Evolutionary conservation across 1,140 invertebrate species (phyloP).

Genomic region (Panulirus ornatus): DNA sequence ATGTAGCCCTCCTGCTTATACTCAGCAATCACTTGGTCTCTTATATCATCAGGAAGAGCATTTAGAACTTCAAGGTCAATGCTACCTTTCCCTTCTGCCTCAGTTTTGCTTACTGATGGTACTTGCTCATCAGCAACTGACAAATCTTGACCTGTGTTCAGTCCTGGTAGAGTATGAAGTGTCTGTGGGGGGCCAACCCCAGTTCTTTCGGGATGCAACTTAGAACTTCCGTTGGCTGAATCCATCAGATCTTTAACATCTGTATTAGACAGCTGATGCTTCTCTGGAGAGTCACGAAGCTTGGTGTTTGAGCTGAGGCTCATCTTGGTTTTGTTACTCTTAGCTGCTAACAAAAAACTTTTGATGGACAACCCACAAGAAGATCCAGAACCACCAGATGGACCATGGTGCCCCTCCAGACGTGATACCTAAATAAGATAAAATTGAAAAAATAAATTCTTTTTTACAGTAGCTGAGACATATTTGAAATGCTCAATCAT

Average conservation of each 20-base stretch:
- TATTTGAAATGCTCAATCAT: too few relatives aligned
- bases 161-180: background rate
- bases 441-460: too few relatives aligned
- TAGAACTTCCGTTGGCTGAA: background rate
- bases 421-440: constrained; percentile 58
- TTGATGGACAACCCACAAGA: constrained; percentile 44
- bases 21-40: constrained; percentile 70
- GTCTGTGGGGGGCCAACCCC: background rate
- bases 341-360: constrained; percentile 54
- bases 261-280: background rate
- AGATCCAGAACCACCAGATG: background rate
- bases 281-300: too few relatives aligned
- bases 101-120: constrained; percentile 7
- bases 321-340: background rate
- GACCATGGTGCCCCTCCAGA: constrained; percentile 36
- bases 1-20: constrained; percentile 67
- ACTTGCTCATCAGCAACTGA: background rate
- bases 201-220: background rate
- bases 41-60: constrained; percentile 66
- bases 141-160: background rate
- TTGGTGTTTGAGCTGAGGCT: background rate
- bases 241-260: background rate
- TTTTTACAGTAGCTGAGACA: too few relatives aligned
- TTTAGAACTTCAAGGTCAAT: constrained; percentile 66
- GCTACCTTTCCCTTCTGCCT: constrained; percentile 5